Evolutionary conservation across 37 sponge, comb jelly and placozoan species (phyloP).

Genomic region (Crambe crambe): DNA sequence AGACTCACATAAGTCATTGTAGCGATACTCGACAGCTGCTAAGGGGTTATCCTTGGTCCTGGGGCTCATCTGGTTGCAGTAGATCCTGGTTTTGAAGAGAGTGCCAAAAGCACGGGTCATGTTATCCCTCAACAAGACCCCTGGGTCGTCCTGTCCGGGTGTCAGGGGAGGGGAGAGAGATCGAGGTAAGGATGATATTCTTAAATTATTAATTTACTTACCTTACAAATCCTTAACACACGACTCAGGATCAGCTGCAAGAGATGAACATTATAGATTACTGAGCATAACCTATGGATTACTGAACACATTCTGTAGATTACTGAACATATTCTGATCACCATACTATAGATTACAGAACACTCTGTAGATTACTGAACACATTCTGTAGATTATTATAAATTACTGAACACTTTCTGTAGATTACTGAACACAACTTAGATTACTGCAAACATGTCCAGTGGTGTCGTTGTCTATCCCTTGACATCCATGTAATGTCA

Average conservation of each 20-base stretch:
- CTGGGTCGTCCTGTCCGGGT: background rate
- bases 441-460: too few relatives aligned
- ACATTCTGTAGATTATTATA: too few relatives aligned
- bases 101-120: background rate
- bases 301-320: background rate
- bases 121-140: background rate
- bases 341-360: too few relatives aligned
- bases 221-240: conserved; percentile 27
- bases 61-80: conserved; percentile 17
- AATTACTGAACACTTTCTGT: background rate
- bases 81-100: conserved; percentile 26
- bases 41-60: background rate
- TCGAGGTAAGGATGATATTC: background rate
- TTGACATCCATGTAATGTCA: too few relatives aligned
- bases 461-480: too few relatives aligned
- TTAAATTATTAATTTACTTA: background rate
- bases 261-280: background rate
- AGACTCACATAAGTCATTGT: conserved; percentile 18
- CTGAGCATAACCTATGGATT: background rate
- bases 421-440: background rate
- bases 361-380: too few relatives aligned
- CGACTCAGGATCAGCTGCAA: conserved; percentile 4
- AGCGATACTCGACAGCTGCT: conserved; percentile 5
- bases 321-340: too few relatives aligned
- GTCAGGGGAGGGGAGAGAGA: background rate